A percentile compares a stretch with the other conserved stretches of the same genome.
Conservation (phyloP, 2,797 vertebrate species). For the Meda fulgida region DNA sequence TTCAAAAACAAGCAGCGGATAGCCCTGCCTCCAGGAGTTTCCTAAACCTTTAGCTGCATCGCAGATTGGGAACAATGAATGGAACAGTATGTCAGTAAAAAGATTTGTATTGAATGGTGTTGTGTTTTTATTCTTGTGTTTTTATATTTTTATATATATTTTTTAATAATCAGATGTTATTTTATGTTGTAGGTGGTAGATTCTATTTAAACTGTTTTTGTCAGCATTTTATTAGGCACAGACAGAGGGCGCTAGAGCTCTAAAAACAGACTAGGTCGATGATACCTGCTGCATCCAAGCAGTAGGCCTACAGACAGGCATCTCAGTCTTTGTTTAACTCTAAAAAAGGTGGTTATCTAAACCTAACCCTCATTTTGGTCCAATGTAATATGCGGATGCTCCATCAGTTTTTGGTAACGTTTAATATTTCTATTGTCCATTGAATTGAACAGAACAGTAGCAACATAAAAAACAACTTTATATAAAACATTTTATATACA, state of each 20-base stretch:
- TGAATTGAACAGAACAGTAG: too few relatives aligned
- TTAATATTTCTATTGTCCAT: not conserved
- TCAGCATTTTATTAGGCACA: conserved; percentile 13
- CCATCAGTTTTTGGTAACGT: not conserved
- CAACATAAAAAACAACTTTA: too few relatives aligned
- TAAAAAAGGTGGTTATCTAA: not conserved
- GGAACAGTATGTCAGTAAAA: conserved; percentile 54
- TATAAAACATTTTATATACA: too few relatives aligned
- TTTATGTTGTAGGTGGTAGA: too few relatives aligned
- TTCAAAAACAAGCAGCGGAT: not conserved
- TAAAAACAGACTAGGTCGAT: conserved; percentile 21
- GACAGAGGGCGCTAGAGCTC: conserved; percentile 65
- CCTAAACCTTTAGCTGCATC: conserved; percentile 33
- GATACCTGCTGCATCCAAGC: not conserved
- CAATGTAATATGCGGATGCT: too few relatives aligned
- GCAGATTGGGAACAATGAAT: conserved; percentile 45
- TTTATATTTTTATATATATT: too few relatives aligned
- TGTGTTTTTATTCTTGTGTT: not conserved
- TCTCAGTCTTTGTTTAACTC: not conserved
- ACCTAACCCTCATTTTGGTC: not conserved
- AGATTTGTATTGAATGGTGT: conserved; percentile 36
- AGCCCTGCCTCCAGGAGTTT: not conserved
- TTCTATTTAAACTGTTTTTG: not conserved
- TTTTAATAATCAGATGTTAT: not conserved
- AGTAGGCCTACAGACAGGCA: too few relatives aligned